phyloP scores from a whole-genome alignment of 2,888 invertebrate species.

The Gari tellinella region DNA sequence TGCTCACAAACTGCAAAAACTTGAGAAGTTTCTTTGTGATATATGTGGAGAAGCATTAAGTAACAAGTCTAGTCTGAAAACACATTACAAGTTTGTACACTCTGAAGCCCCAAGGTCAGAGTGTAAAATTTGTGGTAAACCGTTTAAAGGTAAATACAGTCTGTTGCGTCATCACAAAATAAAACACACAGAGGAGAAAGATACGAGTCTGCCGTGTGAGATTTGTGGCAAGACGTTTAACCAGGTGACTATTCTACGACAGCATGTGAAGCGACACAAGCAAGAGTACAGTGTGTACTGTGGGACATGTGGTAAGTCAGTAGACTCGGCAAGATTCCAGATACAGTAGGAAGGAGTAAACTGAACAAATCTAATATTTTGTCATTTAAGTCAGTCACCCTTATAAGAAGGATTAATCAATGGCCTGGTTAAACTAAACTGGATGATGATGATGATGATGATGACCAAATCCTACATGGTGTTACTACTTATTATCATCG shows the following conservation, averaged over 20 bases:
- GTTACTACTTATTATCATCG: too few relatives aligned
- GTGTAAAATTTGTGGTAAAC: constrained; percentile 34
- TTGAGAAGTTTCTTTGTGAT: constrained; percentile 26
- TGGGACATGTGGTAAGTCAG: constrained; percentile 30
- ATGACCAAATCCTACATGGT: too few relatives aligned
- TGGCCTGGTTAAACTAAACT: too few relatives aligned
- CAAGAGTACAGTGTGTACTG: constrained; percentile 28
- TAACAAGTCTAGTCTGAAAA: constrained; percentile 29
- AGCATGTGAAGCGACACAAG: constrained; percentile 34
- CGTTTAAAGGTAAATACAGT: constrained; percentile 44
- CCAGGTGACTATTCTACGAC: constrained; percentile 23
- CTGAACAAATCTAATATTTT: too few relatives aligned
- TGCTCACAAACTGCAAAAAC: background rate
- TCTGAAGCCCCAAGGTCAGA: constrained; percentile 14
- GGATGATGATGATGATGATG: too few relatives aligned
- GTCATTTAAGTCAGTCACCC: too few relatives aligned
- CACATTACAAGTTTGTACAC: constrained; percentile 32
- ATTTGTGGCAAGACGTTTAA: constrained; percentile 26
- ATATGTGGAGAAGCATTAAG: constrained; percentile 39
- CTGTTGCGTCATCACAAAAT: constrained; percentile 23
- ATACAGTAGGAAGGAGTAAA: too few relatives aligned
- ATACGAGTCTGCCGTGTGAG: constrained; percentile 12
- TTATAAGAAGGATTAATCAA: too few relatives aligned
- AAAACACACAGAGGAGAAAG: constrained; percentile 19
- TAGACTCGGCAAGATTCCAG: too few relatives aligned